phyloP scores from a whole-genome alignment of 2,113 vertebrate species.

The Pholis gunnellus region DNA sequence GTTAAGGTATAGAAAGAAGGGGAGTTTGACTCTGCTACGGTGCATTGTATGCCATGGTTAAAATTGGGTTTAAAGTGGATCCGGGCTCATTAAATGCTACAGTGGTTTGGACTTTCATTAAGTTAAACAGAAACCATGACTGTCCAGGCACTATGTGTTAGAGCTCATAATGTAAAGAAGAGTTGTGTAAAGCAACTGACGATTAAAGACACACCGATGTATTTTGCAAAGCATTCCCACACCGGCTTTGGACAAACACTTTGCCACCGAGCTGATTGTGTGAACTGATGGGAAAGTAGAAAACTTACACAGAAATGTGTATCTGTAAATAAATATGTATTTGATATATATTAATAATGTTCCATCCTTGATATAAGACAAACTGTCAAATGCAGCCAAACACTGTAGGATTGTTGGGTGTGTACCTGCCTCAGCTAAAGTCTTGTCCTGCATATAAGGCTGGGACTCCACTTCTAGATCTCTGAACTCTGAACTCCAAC shows the following conservation, averaged over 20 bases:
- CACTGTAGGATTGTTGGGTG: neutral
- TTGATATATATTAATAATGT: neutral
- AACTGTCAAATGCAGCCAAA: neutral
- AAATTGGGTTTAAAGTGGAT: conserved; percentile 37
- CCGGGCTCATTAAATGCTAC: conserved; percentile 38
- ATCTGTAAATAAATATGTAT: too few species aligned
- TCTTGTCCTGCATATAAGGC: neutral
- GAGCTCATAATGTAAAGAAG: conserved; percentile 9
- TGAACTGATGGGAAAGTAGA: neutral
- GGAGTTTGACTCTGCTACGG: conserved; percentile 4
- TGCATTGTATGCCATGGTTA: conserved; percentile 19
- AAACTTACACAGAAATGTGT: neutral
- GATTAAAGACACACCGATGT: conserved; percentile 6
- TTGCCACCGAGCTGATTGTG: neutral
- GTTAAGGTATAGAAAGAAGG: neutral
- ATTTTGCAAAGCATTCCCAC: neutral
- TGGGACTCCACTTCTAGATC: neutral
- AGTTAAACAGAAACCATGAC: conserved; percentile 24
- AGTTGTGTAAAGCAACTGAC: neutral
- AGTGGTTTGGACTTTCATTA: conserved; percentile 31
- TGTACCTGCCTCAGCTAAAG: neutral
- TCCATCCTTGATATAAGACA: neutral
- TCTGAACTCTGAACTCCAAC: neutral
- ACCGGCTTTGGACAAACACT: neutral
- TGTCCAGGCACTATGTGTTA: neutral